Evolutionary conservation across 2,113 vertebrate species (phyloP).

Genomic region (Stigmatopora nigra): DNA sequence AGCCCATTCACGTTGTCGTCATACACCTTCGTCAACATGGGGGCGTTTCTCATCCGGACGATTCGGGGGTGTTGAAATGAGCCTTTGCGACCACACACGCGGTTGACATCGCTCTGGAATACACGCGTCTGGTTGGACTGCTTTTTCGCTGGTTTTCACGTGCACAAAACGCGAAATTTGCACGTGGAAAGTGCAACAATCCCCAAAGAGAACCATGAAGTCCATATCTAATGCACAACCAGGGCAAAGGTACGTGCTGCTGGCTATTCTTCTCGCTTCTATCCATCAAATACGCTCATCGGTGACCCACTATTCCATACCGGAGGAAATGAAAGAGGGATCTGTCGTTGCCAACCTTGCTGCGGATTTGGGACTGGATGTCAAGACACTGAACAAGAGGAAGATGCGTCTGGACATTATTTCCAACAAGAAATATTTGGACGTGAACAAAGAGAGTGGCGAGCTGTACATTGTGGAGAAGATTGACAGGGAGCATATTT

Average conservation of each 20-base stretch:
- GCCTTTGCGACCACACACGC: neutral
- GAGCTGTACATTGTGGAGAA: constrained; percentile 66
- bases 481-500: constrained; percentile 69
- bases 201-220: neutral
- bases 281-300: neutral
- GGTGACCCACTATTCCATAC: constrained; percentile 63
- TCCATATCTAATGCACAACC: neutral
- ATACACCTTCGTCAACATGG: neutral
- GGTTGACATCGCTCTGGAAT: too few relatives aligned
- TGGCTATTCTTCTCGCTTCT: neutral
- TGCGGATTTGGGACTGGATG: constrained; percentile 67
- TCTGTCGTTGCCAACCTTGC: constrained; percentile 69
- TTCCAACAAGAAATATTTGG: constrained; percentile 63
- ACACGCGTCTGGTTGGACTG: too few relatives aligned
- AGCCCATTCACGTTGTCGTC: neutral
- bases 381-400: constrained; percentile 47
- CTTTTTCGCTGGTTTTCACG: neutral
- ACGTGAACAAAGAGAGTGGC: constrained; percentile 73
- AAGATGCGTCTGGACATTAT: constrained; percentile 51
- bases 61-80: neutral
- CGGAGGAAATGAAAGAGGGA: constrained; percentile 69
- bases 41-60: neutral
- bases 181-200: neutral
- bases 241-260: constrained; percentile 17
- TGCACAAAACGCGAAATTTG: neutral